These are phyloP conservation scores for Crossaster papposus DNA, from an alignment of 53 echinoderm and acorn worm species.

Conservation along the genomic window DNA sequence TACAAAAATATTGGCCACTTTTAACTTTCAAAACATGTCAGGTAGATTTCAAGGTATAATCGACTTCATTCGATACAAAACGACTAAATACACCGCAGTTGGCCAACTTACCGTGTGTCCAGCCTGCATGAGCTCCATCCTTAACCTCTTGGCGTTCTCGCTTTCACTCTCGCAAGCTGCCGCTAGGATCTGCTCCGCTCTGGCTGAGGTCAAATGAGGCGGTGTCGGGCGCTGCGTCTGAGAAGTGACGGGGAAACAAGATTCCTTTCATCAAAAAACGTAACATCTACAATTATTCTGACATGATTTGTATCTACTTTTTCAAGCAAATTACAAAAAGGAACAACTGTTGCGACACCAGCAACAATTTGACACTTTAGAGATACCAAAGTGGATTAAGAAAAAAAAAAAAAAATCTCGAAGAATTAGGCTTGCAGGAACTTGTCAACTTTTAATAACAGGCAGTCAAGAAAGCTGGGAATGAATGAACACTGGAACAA, in stretches of 20 bases:
- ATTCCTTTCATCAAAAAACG: neutral
- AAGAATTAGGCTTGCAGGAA: too few species aligned
- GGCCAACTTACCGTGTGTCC: slow-evolving; percentile 66
- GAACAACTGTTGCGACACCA: too few species aligned
- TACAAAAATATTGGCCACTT: too few species aligned
- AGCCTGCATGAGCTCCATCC: slow-evolving; percentile 93
- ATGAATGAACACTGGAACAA: neutral
- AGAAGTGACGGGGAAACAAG: slow-evolving; percentile 1
- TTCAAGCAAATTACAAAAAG: too few species aligned
- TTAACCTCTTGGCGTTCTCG: slow-evolving; percentile 95
- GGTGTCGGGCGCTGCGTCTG: slow-evolving; percentile 90
- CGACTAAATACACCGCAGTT: neutral
- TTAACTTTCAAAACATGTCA: neutral
- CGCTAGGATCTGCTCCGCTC: slow-evolving; percentile 94
- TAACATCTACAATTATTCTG: too few species aligned
- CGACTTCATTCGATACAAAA: neutral
- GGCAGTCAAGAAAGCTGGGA: neutral
- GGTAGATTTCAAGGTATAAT: neutral
- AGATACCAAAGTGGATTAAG: too few species aligned
- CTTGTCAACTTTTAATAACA: neutral
- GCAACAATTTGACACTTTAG: too few species aligned
- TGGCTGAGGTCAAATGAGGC: slow-evolving; percentile 94
- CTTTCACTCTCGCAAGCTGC: slow-evolving; percentile 99
- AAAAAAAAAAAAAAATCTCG: too few species aligned
- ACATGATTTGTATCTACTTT: too few species aligned